Conservation (phyloP, 2,797 vertebrate genomes). For the Cuculus canorus region DNA sequence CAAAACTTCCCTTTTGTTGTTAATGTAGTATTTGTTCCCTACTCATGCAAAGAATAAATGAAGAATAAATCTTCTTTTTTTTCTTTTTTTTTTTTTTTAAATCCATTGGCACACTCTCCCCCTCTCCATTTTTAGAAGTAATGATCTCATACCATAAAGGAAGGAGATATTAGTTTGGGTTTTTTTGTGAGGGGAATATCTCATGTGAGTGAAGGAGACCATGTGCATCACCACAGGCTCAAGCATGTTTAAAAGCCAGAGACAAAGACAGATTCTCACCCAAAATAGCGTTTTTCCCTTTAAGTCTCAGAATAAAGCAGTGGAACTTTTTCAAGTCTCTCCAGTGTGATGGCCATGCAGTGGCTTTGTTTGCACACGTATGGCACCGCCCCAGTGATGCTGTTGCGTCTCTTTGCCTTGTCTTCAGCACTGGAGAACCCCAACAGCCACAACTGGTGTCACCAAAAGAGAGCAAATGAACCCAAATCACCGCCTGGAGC, state of each 20-base stretch:
- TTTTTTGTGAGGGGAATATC: neutral
- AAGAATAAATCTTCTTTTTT: neutral
- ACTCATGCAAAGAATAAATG: neutral
- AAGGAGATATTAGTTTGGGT: neutral
- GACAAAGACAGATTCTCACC: neutral
- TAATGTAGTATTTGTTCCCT: neutral
- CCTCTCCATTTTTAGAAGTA: neutral
- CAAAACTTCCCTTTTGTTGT: neutral
- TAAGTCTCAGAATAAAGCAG: neutral
- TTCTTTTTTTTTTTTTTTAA: neutral
- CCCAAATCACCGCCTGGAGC: fast-evolving
- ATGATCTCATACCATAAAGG: neutral
- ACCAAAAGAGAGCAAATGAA: neutral
- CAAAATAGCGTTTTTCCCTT: neutral
- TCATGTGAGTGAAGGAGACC: neutral
- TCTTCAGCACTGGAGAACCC: neutral
- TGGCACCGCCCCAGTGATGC: neutral
- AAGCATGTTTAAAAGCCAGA: neutral
- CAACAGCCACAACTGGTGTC: fast-evolving
- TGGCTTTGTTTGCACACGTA: fast-evolving
- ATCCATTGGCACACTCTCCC: too few species aligned
- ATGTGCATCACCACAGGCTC: fast-evolving
- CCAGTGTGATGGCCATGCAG: neutral
- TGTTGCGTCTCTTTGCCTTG: neutral
- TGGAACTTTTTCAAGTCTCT: neutral